A percentile compares a stretch with the other conserved stretches of the same genome.
Evolutionary conservation across 2,113 vertebrate species (phyloP).

Genomic region (Thalassoma bifasciatum): DNA sequence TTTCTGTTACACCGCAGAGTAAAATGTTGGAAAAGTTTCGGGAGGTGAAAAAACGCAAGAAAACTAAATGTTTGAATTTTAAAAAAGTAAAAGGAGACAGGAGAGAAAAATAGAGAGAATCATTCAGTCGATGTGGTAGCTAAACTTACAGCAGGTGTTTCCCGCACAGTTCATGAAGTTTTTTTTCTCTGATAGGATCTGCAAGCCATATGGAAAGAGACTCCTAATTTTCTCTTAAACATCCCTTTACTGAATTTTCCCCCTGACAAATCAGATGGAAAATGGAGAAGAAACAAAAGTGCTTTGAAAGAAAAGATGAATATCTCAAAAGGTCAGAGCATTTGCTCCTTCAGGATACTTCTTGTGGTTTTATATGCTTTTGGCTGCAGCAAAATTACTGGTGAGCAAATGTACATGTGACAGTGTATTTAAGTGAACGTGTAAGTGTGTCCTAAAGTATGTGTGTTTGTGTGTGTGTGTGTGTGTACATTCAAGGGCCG

Average conservation of each 20-base stretch:
- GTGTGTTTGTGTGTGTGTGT: slow-evolving; percentile 9
- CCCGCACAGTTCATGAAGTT: not conserved
- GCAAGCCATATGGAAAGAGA: slow-evolving; percentile 28
- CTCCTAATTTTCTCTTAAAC: slow-evolving; percentile 35
- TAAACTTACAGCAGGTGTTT: slow-evolving; percentile 49
- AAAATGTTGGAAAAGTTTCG: too few relatives aligned
- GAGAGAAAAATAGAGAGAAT: not conserved
- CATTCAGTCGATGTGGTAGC: not conserved
- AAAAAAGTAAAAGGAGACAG: not conserved
- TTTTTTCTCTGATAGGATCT: slow-evolving; percentile 19
- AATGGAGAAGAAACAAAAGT: slow-evolving; percentile 45
- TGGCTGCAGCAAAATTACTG: slow-evolving; percentile 19
- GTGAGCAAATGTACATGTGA: slow-evolving; percentile 5
- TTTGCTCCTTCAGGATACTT: slow-evolving; percentile 36
- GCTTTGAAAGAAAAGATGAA: slow-evolving; percentile 41
- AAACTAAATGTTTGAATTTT: too few relatives aligned
- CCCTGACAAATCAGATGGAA: slow-evolving; percentile 50
- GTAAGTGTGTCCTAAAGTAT: not conserved
- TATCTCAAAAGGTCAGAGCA: slow-evolving; percentile 69
- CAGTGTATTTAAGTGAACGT: slow-evolving; percentile 8
- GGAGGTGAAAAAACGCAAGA: too few relatives aligned
- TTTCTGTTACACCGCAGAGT: too few relatives aligned
- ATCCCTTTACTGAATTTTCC: slow-evolving; percentile 11
- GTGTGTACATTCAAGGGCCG: slow-evolving; percentile 50
- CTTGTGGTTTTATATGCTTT: slow-evolving; percentile 38